A percentile compares a stretch with the other conserved stretches of the same genome.
These are phyloP conservation scores for Corythornis vintsioides DNA, from an alignment of 2,113 vertebrate species.

Conservation along the genomic window DNA sequence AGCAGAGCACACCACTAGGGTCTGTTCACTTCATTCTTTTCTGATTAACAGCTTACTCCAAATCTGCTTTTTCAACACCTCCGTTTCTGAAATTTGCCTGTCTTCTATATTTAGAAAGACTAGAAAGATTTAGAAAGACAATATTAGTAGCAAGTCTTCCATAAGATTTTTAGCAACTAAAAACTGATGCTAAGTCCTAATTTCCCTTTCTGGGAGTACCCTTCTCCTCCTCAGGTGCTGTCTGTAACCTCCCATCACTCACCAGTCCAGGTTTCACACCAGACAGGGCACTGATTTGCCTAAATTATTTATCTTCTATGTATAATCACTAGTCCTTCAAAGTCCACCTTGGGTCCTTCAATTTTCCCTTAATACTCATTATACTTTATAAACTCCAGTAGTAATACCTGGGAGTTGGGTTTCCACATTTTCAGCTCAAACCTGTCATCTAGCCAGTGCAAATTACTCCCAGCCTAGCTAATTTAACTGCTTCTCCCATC, in stretches of 20 bases:
- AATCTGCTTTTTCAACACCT: constrained; percentile 48
- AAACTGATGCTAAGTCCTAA: not conserved
- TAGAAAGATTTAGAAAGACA: not conserved
- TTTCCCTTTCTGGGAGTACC: not conserved
- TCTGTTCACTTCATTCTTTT: not conserved
- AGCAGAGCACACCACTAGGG: not conserved
- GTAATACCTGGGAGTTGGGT: not conserved
- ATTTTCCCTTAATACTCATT: not conserved
- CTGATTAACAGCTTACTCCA: constrained; percentile 38
- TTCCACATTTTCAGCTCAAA: constrained; percentile 14
- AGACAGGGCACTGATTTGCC: constrained; percentile 19
- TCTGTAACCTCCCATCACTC: not conserved
- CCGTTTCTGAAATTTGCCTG: constrained; percentile 47
- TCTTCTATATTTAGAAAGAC: constrained; percentile 24
- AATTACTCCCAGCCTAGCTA: not conserved
- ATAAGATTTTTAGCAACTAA: not conserved
- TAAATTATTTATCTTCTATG: constrained; percentile 5
- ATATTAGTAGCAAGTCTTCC: not conserved
- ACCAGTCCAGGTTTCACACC: not conserved
- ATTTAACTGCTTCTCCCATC: constrained; percentile 8
- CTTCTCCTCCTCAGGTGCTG: not conserved
- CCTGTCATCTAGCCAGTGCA: not conserved
- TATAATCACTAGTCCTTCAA: not conserved
- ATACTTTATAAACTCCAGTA: not conserved
- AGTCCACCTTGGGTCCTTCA: not conserved